Evolutionary conservation across 2,888 invertebrate genomes (phyloP).

Genomic region (Chaitophorus viminalis): DNA sequence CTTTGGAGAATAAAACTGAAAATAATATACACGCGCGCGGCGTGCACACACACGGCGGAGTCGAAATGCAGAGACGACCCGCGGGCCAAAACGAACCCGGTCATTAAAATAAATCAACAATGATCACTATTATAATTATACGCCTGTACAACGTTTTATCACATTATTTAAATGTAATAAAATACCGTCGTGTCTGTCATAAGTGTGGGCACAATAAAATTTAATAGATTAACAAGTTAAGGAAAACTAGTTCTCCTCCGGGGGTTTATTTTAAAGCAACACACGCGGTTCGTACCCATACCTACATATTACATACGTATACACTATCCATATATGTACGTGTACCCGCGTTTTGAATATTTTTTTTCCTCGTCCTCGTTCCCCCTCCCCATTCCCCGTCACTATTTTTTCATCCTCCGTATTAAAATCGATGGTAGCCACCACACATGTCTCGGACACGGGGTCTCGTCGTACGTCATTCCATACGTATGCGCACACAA

Average conservation of each 20-base stretch:
- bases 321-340: background rate
- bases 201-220: conserved; percentile 57
- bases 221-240: conserved; percentile 49
- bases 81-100: conserved; percentile 29
- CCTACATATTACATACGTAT: background rate
- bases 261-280: conserved; percentile 26
- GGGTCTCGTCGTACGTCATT: background rate
- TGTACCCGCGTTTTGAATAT: background rate
- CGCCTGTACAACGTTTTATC: conserved; percentile 40
- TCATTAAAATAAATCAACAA: conserved; percentile 58
- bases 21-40: background rate
- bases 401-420: background rate
- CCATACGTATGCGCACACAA: background rate
- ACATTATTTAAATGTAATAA: conserved; percentile 55
- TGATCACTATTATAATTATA: conserved; percentile 55
- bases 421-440: conserved; percentile 5
- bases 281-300: background rate
- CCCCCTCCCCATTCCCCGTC: no score
- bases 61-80: conserved; percentile 21
- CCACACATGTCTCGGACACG: background rate
- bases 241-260: conserved; percentile 52
- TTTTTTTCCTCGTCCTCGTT: background rate
- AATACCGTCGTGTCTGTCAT: conserved; percentile 49
- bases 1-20: background rate
- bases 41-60: background rate